Percentiles rank a stretch among this genome's conserved stretches.
phyloP scores from a whole-genome alignment of 2,797 vertebrate genomes.

The Gallinago stenura region DNA sequence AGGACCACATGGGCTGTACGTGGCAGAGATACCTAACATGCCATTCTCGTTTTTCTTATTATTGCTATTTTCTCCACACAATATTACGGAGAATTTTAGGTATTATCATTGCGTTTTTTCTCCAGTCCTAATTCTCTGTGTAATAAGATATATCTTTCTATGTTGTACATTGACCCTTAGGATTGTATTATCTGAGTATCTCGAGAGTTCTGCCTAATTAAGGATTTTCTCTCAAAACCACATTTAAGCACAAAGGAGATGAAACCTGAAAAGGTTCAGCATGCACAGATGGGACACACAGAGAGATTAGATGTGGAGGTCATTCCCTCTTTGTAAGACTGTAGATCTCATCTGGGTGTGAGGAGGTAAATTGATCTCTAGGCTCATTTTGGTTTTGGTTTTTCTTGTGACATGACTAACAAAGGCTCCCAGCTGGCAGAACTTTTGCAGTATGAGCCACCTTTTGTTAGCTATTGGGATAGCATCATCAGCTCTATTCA shows the following conservation, averaged over 20 bases:
- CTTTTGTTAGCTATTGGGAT: not conserved
- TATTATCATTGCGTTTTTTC: not conserved
- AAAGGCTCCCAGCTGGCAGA: not conserved
- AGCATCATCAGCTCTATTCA: not conserved
- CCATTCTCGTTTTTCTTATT: not conserved
- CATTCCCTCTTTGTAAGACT: not conserved
- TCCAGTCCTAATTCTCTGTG: not conserved
- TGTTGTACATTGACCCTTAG: not conserved
- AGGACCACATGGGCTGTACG: not conserved
- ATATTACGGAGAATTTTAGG: not conserved
- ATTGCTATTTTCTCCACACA: not conserved
- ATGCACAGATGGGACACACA: not conserved
- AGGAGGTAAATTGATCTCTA: conserved; percentile 4
- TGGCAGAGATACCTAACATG: not conserved
- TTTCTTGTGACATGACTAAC: not conserved
- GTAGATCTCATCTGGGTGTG: not conserved
- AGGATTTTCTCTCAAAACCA: not conserved
- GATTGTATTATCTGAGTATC: not conserved
- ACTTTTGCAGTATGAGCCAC: not conserved
- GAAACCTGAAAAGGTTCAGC: not conserved
- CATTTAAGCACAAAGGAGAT: not conserved
- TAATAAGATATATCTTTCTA: not conserved
- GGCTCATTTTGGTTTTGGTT: not conserved
- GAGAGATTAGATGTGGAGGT: not conserved
- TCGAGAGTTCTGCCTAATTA: not conserved